Evolutionary conservation across 2,888 invertebrate genomes (phyloP).

Genomic region (Pyrrhosoma nymphula): DNA sequence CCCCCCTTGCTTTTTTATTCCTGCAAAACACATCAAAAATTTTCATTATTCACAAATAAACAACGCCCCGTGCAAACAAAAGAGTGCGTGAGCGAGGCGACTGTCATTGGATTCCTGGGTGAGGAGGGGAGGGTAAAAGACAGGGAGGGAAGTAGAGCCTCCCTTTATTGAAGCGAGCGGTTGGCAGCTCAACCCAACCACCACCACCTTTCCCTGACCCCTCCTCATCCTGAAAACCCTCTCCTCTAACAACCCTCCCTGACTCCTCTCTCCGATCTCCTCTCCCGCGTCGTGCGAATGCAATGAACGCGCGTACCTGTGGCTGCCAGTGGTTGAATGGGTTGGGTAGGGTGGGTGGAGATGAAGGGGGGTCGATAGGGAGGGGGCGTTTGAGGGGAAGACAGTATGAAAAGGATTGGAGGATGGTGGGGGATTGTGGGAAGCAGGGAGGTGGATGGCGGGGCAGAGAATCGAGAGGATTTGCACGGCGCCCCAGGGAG

Average conservation of each 20-base stretch:
- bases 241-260: not conserved
- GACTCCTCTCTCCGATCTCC: not conserved
- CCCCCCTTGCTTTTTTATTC: not conserved
- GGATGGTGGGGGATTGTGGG: not conserved
- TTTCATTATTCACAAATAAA: constrained; percentile 39
- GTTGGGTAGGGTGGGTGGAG: not conserved
- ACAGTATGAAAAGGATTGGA: not conserved
- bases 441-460: not conserved
- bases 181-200: not conserved
- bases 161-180: constrained; percentile 26
- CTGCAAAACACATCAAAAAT: constrained; percentile 24
- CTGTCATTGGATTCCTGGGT: constrained; percentile 13
- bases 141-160: too few species aligned
- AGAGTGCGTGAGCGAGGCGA: constrained; percentile 6
- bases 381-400: not conserved
- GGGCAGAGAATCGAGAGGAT: not conserved
- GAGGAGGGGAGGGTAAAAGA: not conserved
- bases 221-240: not conserved
- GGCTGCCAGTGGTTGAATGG: constrained; percentile 32
- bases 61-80: constrained; percentile 20
- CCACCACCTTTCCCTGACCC: not conserved
- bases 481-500: constrained; percentile 41
- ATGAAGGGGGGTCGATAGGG: not conserved
- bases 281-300: constrained; percentile 28
- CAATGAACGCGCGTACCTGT: constrained; percentile 57